Evolutionary conservation across 1,140 invertebrate genomes (phyloP).

Genomic region (Ceratoteleas bidentatus): DNA sequence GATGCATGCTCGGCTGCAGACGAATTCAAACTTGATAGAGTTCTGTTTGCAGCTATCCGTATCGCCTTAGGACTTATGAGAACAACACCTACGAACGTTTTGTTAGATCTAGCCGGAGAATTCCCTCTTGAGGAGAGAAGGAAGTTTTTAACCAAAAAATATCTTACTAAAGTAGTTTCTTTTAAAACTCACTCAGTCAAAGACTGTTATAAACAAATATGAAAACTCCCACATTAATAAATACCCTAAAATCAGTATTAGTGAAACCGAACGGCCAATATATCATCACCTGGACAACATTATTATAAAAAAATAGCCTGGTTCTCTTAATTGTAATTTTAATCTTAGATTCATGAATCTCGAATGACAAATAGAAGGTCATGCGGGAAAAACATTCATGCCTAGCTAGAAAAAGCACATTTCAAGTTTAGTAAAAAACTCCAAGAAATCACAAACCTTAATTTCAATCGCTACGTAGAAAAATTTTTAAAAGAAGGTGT

Average conservation of each 20-base stretch:
- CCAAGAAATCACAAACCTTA: background rate
- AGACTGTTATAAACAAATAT: background rate
- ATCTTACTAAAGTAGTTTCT: background rate
- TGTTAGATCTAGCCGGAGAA: background rate
- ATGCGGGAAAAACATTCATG: background rate
- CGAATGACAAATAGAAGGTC: background rate
- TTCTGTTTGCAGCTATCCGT: background rate
- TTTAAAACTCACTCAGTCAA: background rate
- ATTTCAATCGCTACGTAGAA: background rate
- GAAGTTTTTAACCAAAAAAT: background rate
- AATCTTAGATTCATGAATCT: background rate
- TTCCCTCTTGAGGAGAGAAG: background rate
- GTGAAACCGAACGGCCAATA: background rate
- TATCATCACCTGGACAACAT: background rate
- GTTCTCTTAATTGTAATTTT: background rate
- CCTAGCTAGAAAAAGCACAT: background rate
- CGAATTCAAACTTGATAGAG: background rate
- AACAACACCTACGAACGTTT: background rate
- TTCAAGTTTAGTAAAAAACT: background rate
- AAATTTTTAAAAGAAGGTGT: background rate
- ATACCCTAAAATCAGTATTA: background rate
- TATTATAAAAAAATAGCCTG: background rate
- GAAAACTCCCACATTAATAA: no score
- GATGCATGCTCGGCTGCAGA: background rate
- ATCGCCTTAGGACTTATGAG: background rate